A percentile compares a stretch with the other conserved stretches of the same genome.
These are phyloP conservation scores for Oreochromis spilurus DNA, from an alignment of 2,113 vertebrate species.

Conservation along the genomic window DNA sequence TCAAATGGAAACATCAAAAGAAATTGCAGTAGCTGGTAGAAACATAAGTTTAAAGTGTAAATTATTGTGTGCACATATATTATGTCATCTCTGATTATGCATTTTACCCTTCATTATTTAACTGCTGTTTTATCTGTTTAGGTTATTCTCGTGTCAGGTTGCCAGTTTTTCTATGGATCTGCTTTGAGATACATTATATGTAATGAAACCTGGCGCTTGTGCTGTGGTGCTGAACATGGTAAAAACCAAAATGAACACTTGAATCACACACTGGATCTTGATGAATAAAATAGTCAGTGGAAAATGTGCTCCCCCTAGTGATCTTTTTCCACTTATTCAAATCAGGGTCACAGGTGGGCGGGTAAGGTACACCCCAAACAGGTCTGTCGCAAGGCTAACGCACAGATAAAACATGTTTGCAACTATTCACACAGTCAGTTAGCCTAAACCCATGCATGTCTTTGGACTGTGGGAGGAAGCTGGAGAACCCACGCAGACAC, in stretches of 20 bases:
- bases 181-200: neutral
- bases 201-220: neutral
- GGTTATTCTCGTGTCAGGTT: neutral
- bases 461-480: neutral
- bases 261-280: neutral
- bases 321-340: neutral
- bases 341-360: neutral
- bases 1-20: neutral
- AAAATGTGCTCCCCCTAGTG: neutral
- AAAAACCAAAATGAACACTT: neutral
- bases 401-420: neutral
- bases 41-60: neutral
- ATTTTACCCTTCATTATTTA: neutral
- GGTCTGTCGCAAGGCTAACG: neutral
- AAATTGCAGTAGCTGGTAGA: neutral
- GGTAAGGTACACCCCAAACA: neutral
- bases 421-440: too few species aligned
- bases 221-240: neutral
- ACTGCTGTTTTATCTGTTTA: neutral
- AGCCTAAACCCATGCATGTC: neutral
- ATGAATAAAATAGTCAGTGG: neutral
- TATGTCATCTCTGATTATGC: neutral
- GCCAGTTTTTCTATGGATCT: neutral
- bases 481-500: neutral
- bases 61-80: neutral